These are phyloP conservation scores for Hyperoplus immaculatus DNA, from an alignment of 2,797 vertebrate species.

Conservation along the genomic window DNA sequence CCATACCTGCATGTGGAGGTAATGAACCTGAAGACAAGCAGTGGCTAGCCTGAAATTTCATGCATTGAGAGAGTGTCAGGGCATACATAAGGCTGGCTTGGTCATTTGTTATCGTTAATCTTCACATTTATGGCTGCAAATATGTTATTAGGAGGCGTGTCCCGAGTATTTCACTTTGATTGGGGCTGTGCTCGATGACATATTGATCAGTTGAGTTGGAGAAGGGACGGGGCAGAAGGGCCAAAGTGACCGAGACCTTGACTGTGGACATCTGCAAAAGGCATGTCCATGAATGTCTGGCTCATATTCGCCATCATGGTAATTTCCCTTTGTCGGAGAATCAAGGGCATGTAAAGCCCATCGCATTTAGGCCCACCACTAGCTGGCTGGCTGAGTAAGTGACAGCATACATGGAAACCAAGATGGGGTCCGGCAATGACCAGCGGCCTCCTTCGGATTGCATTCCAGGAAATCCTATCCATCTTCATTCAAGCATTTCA, in stretches of 20 bases:
- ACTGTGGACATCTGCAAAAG: constrained; percentile 77
- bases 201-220: constrained; percentile 80
- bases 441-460: constrained; percentile 71
- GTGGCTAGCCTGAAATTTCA: constrained; percentile 84
- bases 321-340: constrained; percentile 79
- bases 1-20: constrained; percentile 80
- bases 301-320: constrained; percentile 71
- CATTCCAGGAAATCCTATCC: constrained; percentile 78
- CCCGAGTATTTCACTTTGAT: constrained; percentile 80
- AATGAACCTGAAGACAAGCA: constrained; percentile 88
- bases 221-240: constrained; percentile 38
- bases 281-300: constrained; percentile 72
- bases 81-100: constrained; percentile 72
- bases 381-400: constrained; percentile 70
- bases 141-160: constrained; percentile 84
- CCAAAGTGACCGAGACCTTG: constrained; percentile 80
- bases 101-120: constrained; percentile 88
- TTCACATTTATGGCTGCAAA: constrained; percentile 86
- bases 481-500: constrained; percentile 81
- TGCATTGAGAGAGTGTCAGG: constrained; percentile 81
- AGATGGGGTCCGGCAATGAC: constrained; percentile 75
- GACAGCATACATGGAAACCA: constrained; percentile 68
- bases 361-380: constrained; percentile 67
- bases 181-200: constrained; percentile 73
- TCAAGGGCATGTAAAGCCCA: constrained; percentile 78